Evolutionary conservation across 2,888 invertebrate species (phyloP).

Genomic region (Cenopis cana): DNA sequence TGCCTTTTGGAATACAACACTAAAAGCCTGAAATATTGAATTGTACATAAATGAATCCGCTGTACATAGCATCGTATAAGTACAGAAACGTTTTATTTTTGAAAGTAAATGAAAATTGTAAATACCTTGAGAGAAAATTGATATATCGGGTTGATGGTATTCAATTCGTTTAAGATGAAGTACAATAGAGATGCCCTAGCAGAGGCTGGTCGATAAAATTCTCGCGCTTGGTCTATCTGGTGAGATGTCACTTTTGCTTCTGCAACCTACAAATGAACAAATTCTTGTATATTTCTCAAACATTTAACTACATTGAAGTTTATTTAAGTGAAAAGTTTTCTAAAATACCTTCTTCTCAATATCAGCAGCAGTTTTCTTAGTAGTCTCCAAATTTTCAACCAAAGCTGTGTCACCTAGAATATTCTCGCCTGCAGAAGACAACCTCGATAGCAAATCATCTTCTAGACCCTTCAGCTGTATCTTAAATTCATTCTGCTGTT

Average conservation of each 20-base stretch:
- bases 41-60: not conserved
- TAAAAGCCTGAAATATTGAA: slow-evolving; percentile 90
- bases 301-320: not conserved
- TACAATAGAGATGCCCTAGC: slow-evolving; percentile 96
- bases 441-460: slow-evolving; percentile 94
- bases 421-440: slow-evolving; percentile 97
- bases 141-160: slow-evolving; percentile 98
- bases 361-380: slow-evolving; percentile 97
- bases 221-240: slow-evolving; percentile 97
- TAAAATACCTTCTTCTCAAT: slow-evolving; percentile 92
- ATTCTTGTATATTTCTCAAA: not conserved
- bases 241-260: slow-evolving; percentile 97
- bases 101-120: not conserved
- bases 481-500: slow-evolving; percentile 98
- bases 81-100: not conserved
- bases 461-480: slow-evolving; percentile 96
- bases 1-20: slow-evolving; percentile 98
- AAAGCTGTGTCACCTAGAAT: slow-evolving; percentile 97
- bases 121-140: slow-evolving; percentile 97
- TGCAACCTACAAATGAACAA: slow-evolving; percentile 82
- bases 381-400: slow-evolving; percentile 98
- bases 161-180: slow-evolving; percentile 97
- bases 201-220: slow-evolving; percentile 95
- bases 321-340: not conserved
- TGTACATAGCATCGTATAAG: not conserved